Base-by-base conservation (phyloP, 2,113 vertebrate species). In the Manacus vitellinus region DNA sequence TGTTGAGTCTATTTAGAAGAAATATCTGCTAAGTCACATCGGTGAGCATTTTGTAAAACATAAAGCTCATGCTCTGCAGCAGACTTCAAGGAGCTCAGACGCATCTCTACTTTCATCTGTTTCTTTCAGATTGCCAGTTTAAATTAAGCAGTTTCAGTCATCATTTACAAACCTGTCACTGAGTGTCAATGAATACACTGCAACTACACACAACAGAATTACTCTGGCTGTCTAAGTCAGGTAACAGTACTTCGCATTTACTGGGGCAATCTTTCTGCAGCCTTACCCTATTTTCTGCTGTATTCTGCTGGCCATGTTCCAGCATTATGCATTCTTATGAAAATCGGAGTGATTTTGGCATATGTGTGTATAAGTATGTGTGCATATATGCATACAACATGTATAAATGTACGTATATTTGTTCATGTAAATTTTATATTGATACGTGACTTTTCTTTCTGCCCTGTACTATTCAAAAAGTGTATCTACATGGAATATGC, bases 131-230 rank as follows among this genome's bases (percentile, higher is more conserved):
- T 44, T 82, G 25, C 24, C 12, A 31, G 33, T 68, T 83, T 79
- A 78, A 54, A 23, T 41, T 25, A 30, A 51, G 22, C 8, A 37
- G 22, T 58, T 77, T 68, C 43, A 62, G 28, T 6, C 18, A 17
- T 39, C 44, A 43, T 1, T 41, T 63, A 49, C 0, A 4, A 83
- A 47, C 9, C 10, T 3, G 1, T 4, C 31, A 35, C 35, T 21
- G 13, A 37, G 10, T 6, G 12, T 66, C 33, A 31, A 19, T 41
- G 61, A 65, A 67, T 31, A 52, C 20, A 44, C 7, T 49, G n/a
- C 24, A 44, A 7, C 27, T 37, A 6, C 13, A 4, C 12, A 41
- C 15, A 20, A 16, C 23, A 72, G 25, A 22, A 12, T 6, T 28
- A 44, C 12, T 30, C 30, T 54, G 37, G 30, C 9, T 72, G 30